phyloP scores from a whole-genome alignment of 2,113 vertebrate species.

The Hippocampus barbouri region DNA sequence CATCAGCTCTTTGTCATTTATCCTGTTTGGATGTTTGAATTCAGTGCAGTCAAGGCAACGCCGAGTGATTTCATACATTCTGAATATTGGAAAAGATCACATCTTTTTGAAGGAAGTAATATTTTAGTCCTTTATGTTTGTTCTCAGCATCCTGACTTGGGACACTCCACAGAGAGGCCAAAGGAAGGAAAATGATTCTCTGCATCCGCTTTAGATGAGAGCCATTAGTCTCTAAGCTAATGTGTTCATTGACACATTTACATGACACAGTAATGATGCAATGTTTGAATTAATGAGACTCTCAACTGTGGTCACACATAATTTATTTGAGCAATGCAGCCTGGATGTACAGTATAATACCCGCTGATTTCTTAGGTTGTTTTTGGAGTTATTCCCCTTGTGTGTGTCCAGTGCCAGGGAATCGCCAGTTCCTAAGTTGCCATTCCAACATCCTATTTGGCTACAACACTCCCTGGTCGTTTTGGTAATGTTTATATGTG shows the following conservation, averaged over 20 bases:
- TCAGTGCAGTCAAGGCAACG: not conserved
- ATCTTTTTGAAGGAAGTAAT: not conserved
- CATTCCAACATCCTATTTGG: not conserved
- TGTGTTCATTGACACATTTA: not conserved
- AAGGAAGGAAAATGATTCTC: conserved; percentile 21
- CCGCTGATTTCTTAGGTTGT: not conserved
- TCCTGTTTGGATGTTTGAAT: not conserved
- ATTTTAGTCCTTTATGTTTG: conserved; percentile 5
- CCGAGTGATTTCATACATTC: not conserved
- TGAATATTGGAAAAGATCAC: conserved; percentile 11
- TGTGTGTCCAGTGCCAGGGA: not conserved
- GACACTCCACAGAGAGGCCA: conserved; percentile 24
- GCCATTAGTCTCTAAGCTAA: conserved; percentile 9
- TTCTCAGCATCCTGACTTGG: conserved; percentile 31
- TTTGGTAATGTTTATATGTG: no score
- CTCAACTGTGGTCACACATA: conserved; percentile 6
- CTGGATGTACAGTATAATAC: conserved; percentile 6
- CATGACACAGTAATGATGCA: not conserved
- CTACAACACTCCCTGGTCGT: not conserved
- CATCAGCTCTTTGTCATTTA: no score
- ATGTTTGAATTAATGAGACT: conserved; percentile 17
- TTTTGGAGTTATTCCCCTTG: not conserved
- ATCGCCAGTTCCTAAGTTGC: not conserved
- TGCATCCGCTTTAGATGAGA: conserved; percentile 17
- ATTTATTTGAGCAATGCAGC: conserved; percentile 16